Conservation (phyloP, 2,113 vertebrate species). For the Trematocara zebra region DNA sequence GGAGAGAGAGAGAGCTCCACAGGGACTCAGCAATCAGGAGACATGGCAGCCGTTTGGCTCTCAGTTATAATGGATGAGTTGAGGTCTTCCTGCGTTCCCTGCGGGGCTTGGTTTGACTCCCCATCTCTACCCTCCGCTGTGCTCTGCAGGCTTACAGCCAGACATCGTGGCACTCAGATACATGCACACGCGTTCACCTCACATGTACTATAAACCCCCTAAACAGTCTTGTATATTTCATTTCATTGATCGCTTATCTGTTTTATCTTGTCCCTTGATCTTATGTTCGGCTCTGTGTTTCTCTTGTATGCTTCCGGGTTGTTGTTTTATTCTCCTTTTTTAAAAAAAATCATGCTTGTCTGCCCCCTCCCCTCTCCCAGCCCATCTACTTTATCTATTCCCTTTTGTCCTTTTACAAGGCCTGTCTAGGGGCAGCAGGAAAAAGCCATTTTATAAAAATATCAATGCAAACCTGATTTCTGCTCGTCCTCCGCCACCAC, state of each 20-base stretch:
- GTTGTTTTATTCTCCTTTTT: constrained; percentile 29
- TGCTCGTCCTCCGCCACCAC: constrained; percentile 13
- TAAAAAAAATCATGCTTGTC: constrained; percentile 1
- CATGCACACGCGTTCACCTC: background rate
- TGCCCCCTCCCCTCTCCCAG: background rate
- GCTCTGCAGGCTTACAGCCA: constrained; percentile 41
- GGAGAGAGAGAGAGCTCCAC: background rate
- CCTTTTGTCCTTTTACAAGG: constrained; percentile 49
- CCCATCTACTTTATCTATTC: constrained; percentile 42
- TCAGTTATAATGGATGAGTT: constrained; percentile 68
- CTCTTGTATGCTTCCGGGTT: constrained; percentile 30
- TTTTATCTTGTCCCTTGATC: constrained; percentile 37
- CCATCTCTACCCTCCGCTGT: constrained; percentile 33
- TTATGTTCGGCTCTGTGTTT: constrained; percentile 19
- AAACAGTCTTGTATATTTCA: constrained; percentile 42
- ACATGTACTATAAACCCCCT: background rate
- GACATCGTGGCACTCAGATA: background rate
- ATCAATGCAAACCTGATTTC: constrained; percentile 77
- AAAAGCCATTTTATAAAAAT: constrained; percentile 72
- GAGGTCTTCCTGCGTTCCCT: constrained; percentile 43
- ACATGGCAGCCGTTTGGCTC: constrained; percentile 65
- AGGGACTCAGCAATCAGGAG: constrained; percentile 59
- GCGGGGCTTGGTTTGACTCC: constrained; percentile 36
- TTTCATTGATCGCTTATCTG: constrained; percentile 47
- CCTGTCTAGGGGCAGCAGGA: constrained; percentile 37